A percentile compares a stretch with the other conserved stretches of the same genome.
phyloP scores from a whole-genome alignment of 2,797 vertebrate genomes.

The Pangasius macronema region DNA sequence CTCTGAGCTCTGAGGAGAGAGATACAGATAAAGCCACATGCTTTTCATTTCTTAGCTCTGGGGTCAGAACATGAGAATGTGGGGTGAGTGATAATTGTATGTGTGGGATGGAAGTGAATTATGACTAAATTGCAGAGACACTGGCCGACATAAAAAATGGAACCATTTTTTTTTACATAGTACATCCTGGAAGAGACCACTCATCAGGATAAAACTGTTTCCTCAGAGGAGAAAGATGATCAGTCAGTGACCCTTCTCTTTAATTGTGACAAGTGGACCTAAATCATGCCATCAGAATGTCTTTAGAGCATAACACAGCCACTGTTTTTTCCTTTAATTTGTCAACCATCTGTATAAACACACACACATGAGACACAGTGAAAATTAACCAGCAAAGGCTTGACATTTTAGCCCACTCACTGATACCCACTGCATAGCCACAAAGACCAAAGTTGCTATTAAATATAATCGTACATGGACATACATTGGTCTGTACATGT shows the following conservation, averaged over 20 bases:
- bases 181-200: not conserved
- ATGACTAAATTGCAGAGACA: conserved; percentile 8
- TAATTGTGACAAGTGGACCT: not conserved
- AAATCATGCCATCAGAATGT: not conserved
- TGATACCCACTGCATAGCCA: not conserved
- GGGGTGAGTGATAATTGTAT: not conserved
- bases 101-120: not conserved
- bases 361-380: not conserved
- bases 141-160: not conserved
- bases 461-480: no score
- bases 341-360: not conserved
- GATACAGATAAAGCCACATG: conserved; percentile 26
- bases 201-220: not conserved
- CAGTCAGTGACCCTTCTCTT: not conserved
- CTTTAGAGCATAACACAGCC: not conserved
- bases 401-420: not conserved
- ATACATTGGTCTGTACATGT: no score
- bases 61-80: conserved; percentile 15
- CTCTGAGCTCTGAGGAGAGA: conserved; percentile 25
- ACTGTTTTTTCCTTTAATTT: not conserved
- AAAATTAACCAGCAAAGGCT: not conserved
- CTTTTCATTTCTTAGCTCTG: conserved; percentile 30
- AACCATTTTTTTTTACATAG: no score
- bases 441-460: not conserved
- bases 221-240: not conserved